Evolutionary conservation across 92 coral and sea anemone species (phyloP).

Genomic region (Phenganax marumi): DNA sequence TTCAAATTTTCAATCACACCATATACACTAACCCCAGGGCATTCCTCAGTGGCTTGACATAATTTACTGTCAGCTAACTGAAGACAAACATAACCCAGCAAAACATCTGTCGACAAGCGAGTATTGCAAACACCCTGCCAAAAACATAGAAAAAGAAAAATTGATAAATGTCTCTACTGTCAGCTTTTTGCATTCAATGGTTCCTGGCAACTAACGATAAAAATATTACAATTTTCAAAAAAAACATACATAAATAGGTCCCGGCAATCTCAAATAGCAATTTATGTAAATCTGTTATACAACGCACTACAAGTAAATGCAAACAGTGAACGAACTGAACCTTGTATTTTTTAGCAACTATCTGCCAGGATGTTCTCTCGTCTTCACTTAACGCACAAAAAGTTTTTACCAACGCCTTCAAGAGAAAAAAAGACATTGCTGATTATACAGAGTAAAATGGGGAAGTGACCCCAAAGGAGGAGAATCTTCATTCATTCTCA

Average conservation of each 20-base stretch:
- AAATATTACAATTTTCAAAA: too few species aligned
- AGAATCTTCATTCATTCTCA: not conserved
- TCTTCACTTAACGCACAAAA: constrained; percentile 88
- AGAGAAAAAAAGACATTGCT: not conserved
- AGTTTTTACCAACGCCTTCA: constrained; percentile 76
- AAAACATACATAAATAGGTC: too few species aligned
- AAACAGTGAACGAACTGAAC: constrained; percentile 44
- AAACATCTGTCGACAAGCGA: constrained; percentile 63
- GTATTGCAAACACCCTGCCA: constrained; percentile 60
- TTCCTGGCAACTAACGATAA: not conserved
- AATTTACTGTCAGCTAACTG: constrained; percentile 71
- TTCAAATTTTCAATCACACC: not conserved
- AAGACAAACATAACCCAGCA: constrained; percentile 82
- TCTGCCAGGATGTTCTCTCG: constrained; percentile 91
- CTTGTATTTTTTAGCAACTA: constrained; percentile 66
- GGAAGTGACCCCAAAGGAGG: not conserved
- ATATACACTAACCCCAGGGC: constrained; percentile 73
- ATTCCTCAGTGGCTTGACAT: constrained; percentile 70
- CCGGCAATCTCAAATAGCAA: not conserved
- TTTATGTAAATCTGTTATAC: not conserved
- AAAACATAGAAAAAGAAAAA: not conserved
- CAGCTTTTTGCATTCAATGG: not conserved
- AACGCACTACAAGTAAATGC: not conserved
- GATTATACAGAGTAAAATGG: not conserved
- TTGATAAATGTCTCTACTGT: not conserved